Evolutionary conservation across 2,797 vertebrate species (phyloP).

Genomic region (Crypturellus tataupa): DNA sequence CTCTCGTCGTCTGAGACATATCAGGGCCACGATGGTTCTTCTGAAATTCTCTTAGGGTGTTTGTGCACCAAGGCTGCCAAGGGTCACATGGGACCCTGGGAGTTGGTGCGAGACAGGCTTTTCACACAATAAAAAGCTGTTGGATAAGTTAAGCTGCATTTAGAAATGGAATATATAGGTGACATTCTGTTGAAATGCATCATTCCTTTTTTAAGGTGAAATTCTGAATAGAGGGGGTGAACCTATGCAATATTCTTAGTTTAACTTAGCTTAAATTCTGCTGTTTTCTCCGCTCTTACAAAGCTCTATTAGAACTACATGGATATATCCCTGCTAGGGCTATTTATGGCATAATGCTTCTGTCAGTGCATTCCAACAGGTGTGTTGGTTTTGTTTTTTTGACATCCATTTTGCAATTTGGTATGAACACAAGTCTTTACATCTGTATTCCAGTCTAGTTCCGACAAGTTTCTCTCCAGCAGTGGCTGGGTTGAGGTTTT

Average conservation of each 20-base stretch:
- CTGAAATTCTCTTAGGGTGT: background rate
- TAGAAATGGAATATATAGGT: background rate
- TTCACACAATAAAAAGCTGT: background rate
- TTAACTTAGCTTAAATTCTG: background rate
- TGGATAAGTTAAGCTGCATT: background rate
- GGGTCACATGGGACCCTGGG: background rate
- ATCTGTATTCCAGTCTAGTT: constrained; percentile 50
- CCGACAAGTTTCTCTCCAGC: constrained; percentile 48
- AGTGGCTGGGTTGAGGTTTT: constrained; percentile 48
- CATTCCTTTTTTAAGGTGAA: background rate
- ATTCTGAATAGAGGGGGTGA: accelerated
- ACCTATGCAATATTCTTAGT: background rate
- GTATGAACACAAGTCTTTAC: background rate
- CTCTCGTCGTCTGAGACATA: background rate
- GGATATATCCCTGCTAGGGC: background rate
- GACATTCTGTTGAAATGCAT: background rate
- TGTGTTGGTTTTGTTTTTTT: constrained; percentile 56
- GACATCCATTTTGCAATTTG: constrained; percentile 33
- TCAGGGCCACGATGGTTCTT: background rate
- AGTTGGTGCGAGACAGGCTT: background rate
- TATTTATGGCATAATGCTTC: background rate
- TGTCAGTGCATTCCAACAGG: constrained; percentile 37
- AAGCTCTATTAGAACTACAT: accelerated
- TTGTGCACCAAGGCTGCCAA: background rate
- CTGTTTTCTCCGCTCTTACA: background rate